Conservation (phyloP, 1,140 invertebrate genomes). For the Penaeus indicus region DNA sequence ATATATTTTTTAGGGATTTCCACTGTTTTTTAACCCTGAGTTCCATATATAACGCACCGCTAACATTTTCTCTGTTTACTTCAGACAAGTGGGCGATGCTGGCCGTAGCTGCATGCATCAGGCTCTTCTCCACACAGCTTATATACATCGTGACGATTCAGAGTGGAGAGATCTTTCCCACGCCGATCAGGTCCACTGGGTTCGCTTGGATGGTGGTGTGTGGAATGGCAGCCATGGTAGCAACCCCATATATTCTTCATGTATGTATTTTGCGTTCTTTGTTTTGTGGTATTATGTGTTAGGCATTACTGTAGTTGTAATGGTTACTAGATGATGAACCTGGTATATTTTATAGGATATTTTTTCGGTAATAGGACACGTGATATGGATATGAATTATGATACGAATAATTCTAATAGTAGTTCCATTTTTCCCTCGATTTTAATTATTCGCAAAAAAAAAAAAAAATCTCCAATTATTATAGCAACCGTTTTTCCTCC, state of each 20-base stretch:
- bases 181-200: slow-evolving; percentile 20
- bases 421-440: too few species aligned
- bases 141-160: slow-evolving; percentile 8
- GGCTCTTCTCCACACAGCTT: slow-evolving; percentile 1
- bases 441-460: too few species aligned
- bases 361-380: too few species aligned
- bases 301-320: background rate
- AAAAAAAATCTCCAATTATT: too few species aligned
- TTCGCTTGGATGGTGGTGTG: background rate
- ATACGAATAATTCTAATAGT: too few species aligned
- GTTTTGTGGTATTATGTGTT: background rate
- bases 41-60: background rate
- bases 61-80: background rate
- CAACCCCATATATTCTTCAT: slow-evolving; percentile 6
- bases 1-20: too few species aligned
- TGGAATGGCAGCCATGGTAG: background rate
- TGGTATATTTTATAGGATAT: too few species aligned
- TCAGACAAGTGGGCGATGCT: slow-evolving; percentile 31
- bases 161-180: slow-evolving; percentile 26
- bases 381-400: too few species aligned
- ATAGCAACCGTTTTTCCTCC: background rate
- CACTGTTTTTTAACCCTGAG: too few species aligned
- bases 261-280: background rate
- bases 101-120: background rate
- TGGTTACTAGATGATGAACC: background rate